Conservation (phyloP, 1,140 invertebrate species). For the Hyles euphorbiae region DNA sequence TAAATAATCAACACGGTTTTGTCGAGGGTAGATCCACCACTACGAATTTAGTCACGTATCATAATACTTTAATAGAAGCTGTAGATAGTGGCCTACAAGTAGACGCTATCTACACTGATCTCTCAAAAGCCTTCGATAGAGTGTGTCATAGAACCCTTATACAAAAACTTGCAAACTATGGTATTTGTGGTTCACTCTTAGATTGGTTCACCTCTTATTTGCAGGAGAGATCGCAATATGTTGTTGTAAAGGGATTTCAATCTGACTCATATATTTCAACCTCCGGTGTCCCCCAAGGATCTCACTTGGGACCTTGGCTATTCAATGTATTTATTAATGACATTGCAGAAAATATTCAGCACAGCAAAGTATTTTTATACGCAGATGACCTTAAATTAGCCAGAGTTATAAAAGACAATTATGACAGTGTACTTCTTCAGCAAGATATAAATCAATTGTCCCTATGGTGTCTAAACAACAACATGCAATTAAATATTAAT, state of each 20-base stretch:
- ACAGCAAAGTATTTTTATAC: slow-evolving; percentile 6
- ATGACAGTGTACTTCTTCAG: slow-evolving; percentile 7
- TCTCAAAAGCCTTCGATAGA: slow-evolving; percentile 5
- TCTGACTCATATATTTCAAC: too few relatives aligned
- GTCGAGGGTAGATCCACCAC: not conserved
- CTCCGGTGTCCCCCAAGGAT: too few relatives aligned
- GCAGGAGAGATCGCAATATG: too few relatives aligned
- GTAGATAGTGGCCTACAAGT: slow-evolving; percentile 1
- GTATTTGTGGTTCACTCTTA: not conserved
- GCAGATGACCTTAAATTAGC: slow-evolving; percentile 15
- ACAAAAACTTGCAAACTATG: not conserved
- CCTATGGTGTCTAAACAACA: slow-evolving; percentile 10
- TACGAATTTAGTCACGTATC: not conserved
- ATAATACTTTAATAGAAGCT: not conserved
- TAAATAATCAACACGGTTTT: slow-evolving; percentile 4
- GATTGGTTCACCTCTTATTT: not conserved
- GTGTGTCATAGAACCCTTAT: slow-evolving; percentile 1
- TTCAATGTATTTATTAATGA: slow-evolving; percentile 13
- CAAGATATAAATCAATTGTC: slow-evolving; percentile 5
- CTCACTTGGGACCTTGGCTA: too few relatives aligned
- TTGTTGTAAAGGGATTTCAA: too few relatives aligned
- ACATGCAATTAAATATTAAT: slow-evolving; percentile 13
- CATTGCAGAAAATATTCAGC: not conserved
- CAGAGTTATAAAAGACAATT: not conserved
- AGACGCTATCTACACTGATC: slow-evolving; percentile 4